Base-by-base conservation (phyloP, 2,888 invertebrate species). In the Gasteruption jaculator region DNA sequence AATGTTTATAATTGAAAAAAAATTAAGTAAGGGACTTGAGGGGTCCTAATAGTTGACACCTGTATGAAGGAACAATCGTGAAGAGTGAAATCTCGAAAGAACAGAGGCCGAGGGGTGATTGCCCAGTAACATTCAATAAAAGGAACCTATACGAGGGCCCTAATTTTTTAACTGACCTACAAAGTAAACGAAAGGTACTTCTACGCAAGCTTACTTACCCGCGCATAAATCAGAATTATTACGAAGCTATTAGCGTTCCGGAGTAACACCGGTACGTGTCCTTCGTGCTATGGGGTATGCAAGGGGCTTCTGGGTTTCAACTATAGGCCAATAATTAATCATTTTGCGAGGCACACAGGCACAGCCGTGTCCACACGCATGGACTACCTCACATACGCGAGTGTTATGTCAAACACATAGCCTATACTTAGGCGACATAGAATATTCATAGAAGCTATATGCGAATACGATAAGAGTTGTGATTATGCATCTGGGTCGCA, bases 161-260 rank as follows among this genome's bases (percentile, higher is more conserved):
- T n/a, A n/a, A n/a, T n/a, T n/a, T n/a, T n/a, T n/a, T n/a, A n/a
- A n/a, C n/a, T n/a, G n/a, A n/a, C n/a, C n/a, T n/a, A n/a, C n/a
- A n/a, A n/a, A n/a, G n/a, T n/a, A n/a, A n/a, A n/a, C n/a, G n/a
- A n/a, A n/a, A n/a, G n/a, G n/a, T n/a, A n/a, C n/a, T n/a, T n/a
- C n/a, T n/a, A n/a, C 54, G 53, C 39, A 42, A 51, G 55, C 53
- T 58, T 59, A 60, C 60, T 63, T 61, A 60, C 57, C 55, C 52
- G 51, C 52, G 60, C 61, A 65, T 65, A 65, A 65, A 65, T 65
- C 63, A 63, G 61, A 65, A 64, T 67, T 63, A 65, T 64, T 65
- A 60, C 64, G 53, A 57, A 60, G 60, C 59, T 63, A 66, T 63
- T 66, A 66, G 60, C 61, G 57, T 60, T 57, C 59, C 53, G 53